A percentile compares a stretch with the other conserved stretches of the same genome.
Conservation (phyloP, 2,888 invertebrate species). For the Acanthoscelides obtectus region DNA sequence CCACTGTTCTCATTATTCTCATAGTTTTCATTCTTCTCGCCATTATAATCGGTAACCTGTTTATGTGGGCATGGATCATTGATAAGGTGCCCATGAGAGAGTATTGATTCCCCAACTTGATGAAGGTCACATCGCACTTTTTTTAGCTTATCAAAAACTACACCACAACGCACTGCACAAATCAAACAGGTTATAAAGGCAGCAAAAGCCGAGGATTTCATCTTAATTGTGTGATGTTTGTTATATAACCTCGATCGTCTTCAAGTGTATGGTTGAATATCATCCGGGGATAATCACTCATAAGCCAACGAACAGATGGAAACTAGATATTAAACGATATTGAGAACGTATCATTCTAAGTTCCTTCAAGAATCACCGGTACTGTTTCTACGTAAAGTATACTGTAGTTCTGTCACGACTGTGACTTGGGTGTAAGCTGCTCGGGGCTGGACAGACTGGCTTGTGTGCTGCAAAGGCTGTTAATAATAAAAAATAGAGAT, state of each 20-base stretch:
- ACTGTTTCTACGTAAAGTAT: no score
- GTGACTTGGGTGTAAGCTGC: no score
- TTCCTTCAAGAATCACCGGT: no score
- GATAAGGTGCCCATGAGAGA: neutral
- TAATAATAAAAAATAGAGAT: no score
- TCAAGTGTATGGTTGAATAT: neutral
- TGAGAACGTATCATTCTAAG: no score
- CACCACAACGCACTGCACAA: neutral
- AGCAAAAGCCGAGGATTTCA: neutral
- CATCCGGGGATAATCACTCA: neutral
- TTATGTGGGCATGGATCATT: neutral
- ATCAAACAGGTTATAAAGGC: neutral
- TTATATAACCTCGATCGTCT: neutral
- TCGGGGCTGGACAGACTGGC: no score
- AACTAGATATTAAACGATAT: neutral
- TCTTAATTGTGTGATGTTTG: neutral
- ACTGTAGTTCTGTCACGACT: no score
- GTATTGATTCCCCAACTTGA: neutral
- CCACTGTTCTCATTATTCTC: no score
- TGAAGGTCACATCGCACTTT: neutral
- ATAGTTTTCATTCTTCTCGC: neutral
- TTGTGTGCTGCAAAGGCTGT: no score
- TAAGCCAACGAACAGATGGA: neutral
- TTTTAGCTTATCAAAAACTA: neutral
- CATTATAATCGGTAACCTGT: neutral